A percentile compares a stretch with the other conserved stretches of the same genome.
Conservation (phyloP, 2,797 vertebrate genomes). For the Ciconia nigra region DNA sequence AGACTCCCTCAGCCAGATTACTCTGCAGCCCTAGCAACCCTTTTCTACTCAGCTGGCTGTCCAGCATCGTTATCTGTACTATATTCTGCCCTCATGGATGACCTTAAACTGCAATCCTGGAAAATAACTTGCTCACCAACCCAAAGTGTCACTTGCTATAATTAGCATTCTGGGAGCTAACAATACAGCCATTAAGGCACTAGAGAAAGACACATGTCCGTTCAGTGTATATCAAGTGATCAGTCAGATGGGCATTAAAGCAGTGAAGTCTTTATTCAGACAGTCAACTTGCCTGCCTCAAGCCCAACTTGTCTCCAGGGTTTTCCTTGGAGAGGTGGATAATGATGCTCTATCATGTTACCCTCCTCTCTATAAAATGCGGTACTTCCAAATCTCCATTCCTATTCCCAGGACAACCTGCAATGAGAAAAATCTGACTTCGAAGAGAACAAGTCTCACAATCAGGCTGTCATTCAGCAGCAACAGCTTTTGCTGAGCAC, state of each 20-base stretch:
- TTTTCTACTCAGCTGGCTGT: not conserved
- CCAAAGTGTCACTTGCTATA: constrained; percentile 27
- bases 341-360: not conserved
- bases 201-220: not conserved
- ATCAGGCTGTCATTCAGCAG: not conserved
- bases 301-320: not conserved
- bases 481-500: not conserved
- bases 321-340: not conserved
- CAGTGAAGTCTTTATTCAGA: not conserved
- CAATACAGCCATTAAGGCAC: not conserved
- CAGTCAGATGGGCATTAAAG: not conserved
- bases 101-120: constrained; percentile 7
- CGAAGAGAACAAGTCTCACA: not conserved
- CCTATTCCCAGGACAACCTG: not conserved
- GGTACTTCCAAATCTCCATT: not conserved
- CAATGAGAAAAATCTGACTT: not conserved
- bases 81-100: not conserved
- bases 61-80: not conserved
- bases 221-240: not conserved
- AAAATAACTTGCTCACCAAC: constrained; percentile 35
- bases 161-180: constrained; percentile 30
- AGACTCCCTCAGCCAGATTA: not conserved
- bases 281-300: not conserved
- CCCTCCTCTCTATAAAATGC: not conserved
- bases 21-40: not conserved